phyloP scores from a whole-genome alignment of 2,113 vertebrate genomes.

The Notarius quadriscutis region DNA sequence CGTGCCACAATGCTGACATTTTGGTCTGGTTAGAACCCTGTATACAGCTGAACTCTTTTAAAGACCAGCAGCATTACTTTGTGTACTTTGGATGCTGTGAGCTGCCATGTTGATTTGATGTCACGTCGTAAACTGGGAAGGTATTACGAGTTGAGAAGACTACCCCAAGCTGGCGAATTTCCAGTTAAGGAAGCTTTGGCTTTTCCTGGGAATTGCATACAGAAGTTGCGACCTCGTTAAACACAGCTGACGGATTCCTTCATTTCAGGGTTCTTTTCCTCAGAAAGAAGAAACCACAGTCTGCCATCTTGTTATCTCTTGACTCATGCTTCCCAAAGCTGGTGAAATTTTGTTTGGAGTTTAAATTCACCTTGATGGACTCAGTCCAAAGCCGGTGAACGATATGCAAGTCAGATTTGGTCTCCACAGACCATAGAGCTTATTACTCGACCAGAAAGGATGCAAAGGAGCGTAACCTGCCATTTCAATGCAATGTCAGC shows the following conservation, averaged over 20 bases:
- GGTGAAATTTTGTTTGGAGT: background rate
- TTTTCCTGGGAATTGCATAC: background rate
- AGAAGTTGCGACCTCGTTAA: background rate
- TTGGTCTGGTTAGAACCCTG: too few relatives aligned
- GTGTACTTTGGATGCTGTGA: background rate
- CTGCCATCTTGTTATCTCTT: background rate
- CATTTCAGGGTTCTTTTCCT: background rate
- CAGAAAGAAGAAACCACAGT: background rate
- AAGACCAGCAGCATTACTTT: background rate
- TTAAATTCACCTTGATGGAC: background rate
- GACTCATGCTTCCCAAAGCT: background rate
- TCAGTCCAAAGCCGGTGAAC: background rate
- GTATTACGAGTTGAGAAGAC: too few relatives aligned
- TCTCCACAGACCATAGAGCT: too few relatives aligned
- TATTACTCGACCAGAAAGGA: too few relatives aligned
- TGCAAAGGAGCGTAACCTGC: too few relatives aligned
- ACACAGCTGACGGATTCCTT: background rate
- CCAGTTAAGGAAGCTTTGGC: background rate
- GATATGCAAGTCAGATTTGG: too few relatives aligned
- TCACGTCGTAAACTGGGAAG: background rate
- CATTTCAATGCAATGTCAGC: too few relatives aligned
- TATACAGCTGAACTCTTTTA: background rate
- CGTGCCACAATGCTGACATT: too few relatives aligned
- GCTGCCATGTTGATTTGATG: background rate
- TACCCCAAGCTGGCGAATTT: background rate